A percentile compares a stretch with the other conserved stretches of the same genome.
phyloP scores from a whole-genome alignment of 2,797 vertebrate species.

The Calcarius lapponicus region DNA sequence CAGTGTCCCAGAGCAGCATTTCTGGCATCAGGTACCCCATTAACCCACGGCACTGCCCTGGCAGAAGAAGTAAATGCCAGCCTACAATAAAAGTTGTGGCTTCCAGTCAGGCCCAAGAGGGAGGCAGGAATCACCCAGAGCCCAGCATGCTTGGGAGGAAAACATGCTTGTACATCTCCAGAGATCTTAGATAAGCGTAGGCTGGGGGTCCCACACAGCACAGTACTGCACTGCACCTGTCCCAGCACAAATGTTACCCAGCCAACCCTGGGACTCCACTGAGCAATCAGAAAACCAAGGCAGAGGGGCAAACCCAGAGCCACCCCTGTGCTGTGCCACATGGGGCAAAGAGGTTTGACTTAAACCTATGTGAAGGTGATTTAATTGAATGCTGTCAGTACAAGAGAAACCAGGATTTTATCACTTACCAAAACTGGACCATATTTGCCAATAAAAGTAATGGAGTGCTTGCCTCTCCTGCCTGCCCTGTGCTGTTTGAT shows the following conservation, averaged over 20 bases:
- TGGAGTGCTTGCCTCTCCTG: neutral
- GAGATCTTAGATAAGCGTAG: accelerated
- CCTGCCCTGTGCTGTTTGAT: neutral
- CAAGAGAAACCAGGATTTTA: neutral
- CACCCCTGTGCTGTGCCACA: accelerated
- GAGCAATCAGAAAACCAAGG: neutral
- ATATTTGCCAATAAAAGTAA: neutral
- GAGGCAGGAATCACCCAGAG: neutral
- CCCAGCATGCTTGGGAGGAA: neutral
- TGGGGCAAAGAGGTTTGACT: neutral
- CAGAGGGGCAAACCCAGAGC: neutral
- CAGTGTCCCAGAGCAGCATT: neutral
- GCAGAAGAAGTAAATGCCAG: accelerated
- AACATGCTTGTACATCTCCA: accelerated
- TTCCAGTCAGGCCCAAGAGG: neutral
- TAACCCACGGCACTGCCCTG: neutral
- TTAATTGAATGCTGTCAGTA: neutral
- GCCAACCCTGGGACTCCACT: neutral
- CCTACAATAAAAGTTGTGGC: neutral
- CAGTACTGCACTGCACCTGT: accelerated
- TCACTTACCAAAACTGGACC: neutral
- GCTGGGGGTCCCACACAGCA: neutral
- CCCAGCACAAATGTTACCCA: neutral
- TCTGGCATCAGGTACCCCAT: neutral
- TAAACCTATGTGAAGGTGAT: neutral